Base-by-base conservation (phyloP, 1,140 invertebrate species). In the Apis cerana region DNA sequence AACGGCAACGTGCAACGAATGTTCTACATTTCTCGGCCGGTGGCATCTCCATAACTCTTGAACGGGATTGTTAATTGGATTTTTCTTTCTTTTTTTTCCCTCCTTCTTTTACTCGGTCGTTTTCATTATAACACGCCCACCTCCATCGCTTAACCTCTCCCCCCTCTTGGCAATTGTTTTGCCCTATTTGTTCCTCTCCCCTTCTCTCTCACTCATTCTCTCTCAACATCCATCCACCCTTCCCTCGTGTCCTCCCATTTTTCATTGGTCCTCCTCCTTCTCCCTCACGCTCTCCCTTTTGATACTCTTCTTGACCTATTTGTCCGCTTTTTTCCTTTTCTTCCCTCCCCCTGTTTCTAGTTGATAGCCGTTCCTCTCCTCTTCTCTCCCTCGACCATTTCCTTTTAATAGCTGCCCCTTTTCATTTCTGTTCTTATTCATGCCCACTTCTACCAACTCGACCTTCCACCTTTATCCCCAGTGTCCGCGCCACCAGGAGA, bases 11-110 rank as follows among this genome's bases (percentile, higher is more conserved):
- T 27, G 80, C 80, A 48, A n/a, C 58, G 72, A 83, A 78, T 67
- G 71, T 50, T 21, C 50, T 58, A 75, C 81, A 74, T 72, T 58
- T 61, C 33, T 61, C 59, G 59, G 72, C 59, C 27, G 64, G 48
- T 56, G 64, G 85, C 85, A 83, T 89, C 82, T 88, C 80, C 88
- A 89, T 89, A 89, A 89, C 83, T 89, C 89, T 76, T 78, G 78
- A 85, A 87, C 88, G 82, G 85, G 80, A 89, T 90, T 91, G 91
- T 91, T 91, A 88, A 90, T 91, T 90, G 83, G 75, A 87, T 89
- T 90, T 85, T 83, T 84, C 85, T 88, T 70, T 27, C 58, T 84
- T 86, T 88, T 70, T 27, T 58, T 70, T 50, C 59, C 75, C 62
- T 15, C 27, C 23, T 23, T 23, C 61, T 27, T 33, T 8, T 50